A percentile compares a stretch with the other conserved stretches of the same genome.
These are phyloP conservation scores for Ctenoplectra terminalis DNA, from an alignment of 1,140 invertebrate species.

Conservation along the genomic window DNA sequence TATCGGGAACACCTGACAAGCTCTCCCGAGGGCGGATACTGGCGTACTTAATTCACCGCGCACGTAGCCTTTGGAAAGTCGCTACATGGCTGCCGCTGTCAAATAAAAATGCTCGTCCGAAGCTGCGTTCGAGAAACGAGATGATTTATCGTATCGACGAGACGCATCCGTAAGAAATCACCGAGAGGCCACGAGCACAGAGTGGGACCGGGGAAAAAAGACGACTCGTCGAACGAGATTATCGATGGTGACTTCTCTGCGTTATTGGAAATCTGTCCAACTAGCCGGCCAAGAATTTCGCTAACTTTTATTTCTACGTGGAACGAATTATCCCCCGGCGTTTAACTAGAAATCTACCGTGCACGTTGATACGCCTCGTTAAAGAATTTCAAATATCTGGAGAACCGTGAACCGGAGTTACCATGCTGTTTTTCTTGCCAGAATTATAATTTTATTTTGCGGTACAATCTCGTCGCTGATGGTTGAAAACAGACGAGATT, in stretches of 20 bases:
- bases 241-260: slow-evolving; percentile 45
- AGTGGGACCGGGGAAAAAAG: slow-evolving; percentile 32
- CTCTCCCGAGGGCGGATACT: slow-evolving; percentile 41
- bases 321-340: slow-evolving; percentile 17
- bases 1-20: slow-evolving; percentile 52
- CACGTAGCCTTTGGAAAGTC: slow-evolving; percentile 60
- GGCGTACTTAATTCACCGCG: slow-evolving; percentile 51
- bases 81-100: slow-evolving; percentile 54
- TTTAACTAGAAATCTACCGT: background rate
- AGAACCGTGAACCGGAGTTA: background rate
- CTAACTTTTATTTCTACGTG: slow-evolving; percentile 34
- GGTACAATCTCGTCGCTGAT: no score
- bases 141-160: slow-evolving; percentile 69
- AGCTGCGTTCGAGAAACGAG: slow-evolving; percentile 62
- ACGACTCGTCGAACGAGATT: slow-evolving; percentile 57
- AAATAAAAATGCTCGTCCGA: slow-evolving; percentile 65
- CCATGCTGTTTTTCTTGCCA: background rate
- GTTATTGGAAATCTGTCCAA: slow-evolving; percentile 62
- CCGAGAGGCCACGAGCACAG: slow-evolving; percentile 10
- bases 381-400: slow-evolving; percentile 37
- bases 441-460: slow-evolving; percentile 3
- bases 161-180: slow-evolving; percentile 67
- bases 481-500: background rate
- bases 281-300: slow-evolving; percentile 19
- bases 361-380: slow-evolving; percentile 14